phyloP scores from a whole-genome alignment of 2,113 vertebrate species.

The Girardinichthys multiradiatus region DNA sequence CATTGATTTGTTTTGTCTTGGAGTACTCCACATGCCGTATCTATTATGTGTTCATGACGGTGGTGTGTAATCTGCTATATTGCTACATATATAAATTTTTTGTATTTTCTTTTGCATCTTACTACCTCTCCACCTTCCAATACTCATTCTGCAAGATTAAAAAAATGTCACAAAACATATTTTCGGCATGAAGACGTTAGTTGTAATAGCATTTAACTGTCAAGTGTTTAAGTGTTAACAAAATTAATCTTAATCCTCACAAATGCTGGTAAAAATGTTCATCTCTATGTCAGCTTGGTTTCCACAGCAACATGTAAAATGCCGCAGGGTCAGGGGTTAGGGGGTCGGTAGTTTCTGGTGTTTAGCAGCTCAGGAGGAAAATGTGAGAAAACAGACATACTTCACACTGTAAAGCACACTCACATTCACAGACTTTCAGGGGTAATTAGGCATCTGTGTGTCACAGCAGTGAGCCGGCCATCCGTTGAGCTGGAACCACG shows the following conservation, averaged over 20 bases:
- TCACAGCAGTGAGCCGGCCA: conserved; percentile 27
- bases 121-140: too few species aligned
- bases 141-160: too few species aligned
- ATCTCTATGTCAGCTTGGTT: conserved; percentile 13
- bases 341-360: conserved; percentile 22
- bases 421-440: conserved; percentile 2
- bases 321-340: conserved; percentile 39
- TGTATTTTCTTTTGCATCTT: too few species aligned
- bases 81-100: too few species aligned
- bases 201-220: too few species aligned
- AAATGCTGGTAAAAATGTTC: neutral
- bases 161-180: too few species aligned
- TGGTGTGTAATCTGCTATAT: too few species aligned
- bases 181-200: too few species aligned
- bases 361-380: conserved; percentile 47
- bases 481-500: neutral
- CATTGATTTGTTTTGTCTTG: too few species aligned
- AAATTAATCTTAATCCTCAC: neutral
- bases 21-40: too few species aligned
- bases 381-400: conserved; percentile 39
- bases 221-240: too few species aligned
- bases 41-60: too few species aligned
- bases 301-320: conserved; percentile 54
- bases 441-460: conserved; percentile 40
- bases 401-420: conserved; percentile 8